Evolutionary conservation across 2,888 invertebrate species (phyloP), one percentile per base, ranked within the genome.

Genomic region (Acanthopleura granulata): DNA sequence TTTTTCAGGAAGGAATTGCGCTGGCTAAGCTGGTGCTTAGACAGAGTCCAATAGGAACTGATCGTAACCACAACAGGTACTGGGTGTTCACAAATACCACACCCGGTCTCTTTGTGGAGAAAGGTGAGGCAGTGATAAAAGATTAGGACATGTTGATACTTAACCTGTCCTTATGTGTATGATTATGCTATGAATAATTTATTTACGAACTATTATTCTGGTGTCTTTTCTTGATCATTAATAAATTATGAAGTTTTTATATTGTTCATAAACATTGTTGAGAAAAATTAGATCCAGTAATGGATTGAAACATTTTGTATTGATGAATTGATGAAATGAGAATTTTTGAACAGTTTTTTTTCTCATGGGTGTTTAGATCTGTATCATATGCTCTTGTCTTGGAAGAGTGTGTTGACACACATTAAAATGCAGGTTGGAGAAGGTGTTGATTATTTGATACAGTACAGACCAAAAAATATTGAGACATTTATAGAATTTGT

Each of bases 41-140:
- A 72, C 84, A 85, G 49, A 76, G 80, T 14, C 90, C 91, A 0
- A 83, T 91, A 22, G 91, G 91, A 3, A 84, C 84, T 14, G 91
- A 91, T 77, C 82, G 91, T 25, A 81, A 90, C 79, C 91, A 91
- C 81, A 86, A 85, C 74, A 85, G 91, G 16, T 91, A 91, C 83
- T 91, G 91, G 91, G 81, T 89, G 25, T 90, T 91, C 83, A 83
- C 84, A 50, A 82, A 83, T 72, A 83, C 87, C 3, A 87, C 88
- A 0, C 89, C 90, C 14, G 91, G 89, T 11, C 77, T 90, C 66
- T 86, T 82, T 84, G 82, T 91, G 9, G 91, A 91, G 75, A 90
- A 89, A 84, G 90, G 90, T 88, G 76, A 74, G 79, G 22, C 30
- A 57, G 12, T 57, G 57, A n/a, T 18, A 4, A 57, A 4, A 57